Base-by-base conservation (phyloP, 1,140 invertebrate genomes). In the Drosophila arizonae region DNA sequence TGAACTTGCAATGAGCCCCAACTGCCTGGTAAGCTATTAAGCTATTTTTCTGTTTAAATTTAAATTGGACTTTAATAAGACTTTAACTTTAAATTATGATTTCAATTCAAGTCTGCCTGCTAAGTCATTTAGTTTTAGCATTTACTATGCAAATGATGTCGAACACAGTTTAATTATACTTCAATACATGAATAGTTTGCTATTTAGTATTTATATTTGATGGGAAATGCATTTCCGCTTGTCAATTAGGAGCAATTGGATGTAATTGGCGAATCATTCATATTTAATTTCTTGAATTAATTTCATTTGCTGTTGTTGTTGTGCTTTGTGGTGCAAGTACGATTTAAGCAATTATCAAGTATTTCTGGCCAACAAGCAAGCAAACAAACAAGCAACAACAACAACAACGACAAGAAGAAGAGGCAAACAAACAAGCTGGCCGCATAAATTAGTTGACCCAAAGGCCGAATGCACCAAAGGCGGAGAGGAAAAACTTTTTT, bases 361-460 rank as follows among this genome's bases (percentile, higher is more conserved):
- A 43, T 45, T 73, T 68, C 45, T 54, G 26, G 28, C 26, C 48
- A 48, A 55, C 50, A 39, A 66, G 1, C n/a, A 46, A 21, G n/a
- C n/a, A 45, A n/a, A 45, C n/a, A 13, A 43, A n/a, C 41, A 43
- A 43, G 17, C 41, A 43, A n/a, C 10, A 43, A 43, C 41, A 43
- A 4, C 41, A 43, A 41, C 8, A 13, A 13, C 8, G 1, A 43
- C 0, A 10, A 43, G 41, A 11, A 1, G 5, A 43, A 26, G 21
- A 6, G 58, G 55, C 52, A 52, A 51, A 60, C 61, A 68, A 46
- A 51, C 77, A 62, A 79, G 66, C 76, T 78, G 68, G 50, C 57
- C 77, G 72, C 81, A 85, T 85, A 85, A 82, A 82, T 82, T 84
- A 76, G 76, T 76, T 79, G 75, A 54, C 81, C 72, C 72, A 72